Percentiles rank a stretch among this genome's conserved stretches.
These are phyloP conservation scores for Formica selysi DNA, from an alignment of 1,140 invertebrate genomes.

Conservation along the genomic window DNA sequence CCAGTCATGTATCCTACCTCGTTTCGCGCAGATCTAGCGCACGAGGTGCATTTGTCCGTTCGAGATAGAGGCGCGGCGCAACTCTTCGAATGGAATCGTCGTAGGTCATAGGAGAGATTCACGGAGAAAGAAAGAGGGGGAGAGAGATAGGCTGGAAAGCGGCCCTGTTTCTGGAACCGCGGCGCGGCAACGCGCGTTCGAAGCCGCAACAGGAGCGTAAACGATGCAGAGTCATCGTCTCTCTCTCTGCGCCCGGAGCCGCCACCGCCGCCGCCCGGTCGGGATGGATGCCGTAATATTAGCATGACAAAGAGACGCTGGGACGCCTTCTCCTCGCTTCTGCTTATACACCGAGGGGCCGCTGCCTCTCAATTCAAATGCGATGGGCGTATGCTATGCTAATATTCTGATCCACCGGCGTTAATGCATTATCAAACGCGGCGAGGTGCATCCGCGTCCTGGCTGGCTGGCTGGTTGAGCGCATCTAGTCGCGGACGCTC, in stretches of 20 bases:
- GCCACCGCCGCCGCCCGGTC: slow-evolving; percentile 53
- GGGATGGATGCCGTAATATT: slow-evolving; percentile 84
- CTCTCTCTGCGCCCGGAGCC: slow-evolving; percentile 48
- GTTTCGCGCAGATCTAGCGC: slow-evolving; percentile 10
- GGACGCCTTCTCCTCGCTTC: slow-evolving; percentile 83
- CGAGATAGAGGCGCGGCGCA: neutral
- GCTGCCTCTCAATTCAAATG: slow-evolving; percentile 86
- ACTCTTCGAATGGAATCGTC: slow-evolving; percentile 20
- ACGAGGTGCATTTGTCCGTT: no score
- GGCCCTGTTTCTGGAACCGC: slow-evolving; percentile 59
- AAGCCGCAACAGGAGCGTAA: slow-evolving; percentile 70
- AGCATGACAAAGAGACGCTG: slow-evolving; percentile 86
- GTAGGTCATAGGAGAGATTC: slow-evolving; percentile 46
- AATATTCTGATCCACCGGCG: slow-evolving; percentile 83
- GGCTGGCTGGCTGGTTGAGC: slow-evolving; percentile 35
- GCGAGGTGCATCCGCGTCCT: slow-evolving; percentile 70
- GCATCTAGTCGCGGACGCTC: slow-evolving; percentile 28
- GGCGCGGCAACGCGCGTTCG: slow-evolving; percentile 30
- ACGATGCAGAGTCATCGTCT: slow-evolving; percentile 77
- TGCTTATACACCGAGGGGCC: slow-evolving; percentile 78
- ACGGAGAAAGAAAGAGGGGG: slow-evolving; percentile 5
- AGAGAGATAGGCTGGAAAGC: slow-evolving; percentile 63
- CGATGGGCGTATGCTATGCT: slow-evolving; percentile 87
- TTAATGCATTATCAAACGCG: slow-evolving; percentile 83
- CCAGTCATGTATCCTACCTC: neutral